Evolutionary conservation across 2,113 vertebrate genomes (phyloP).

Genomic region (Motacilla tschutschensis): DNA sequence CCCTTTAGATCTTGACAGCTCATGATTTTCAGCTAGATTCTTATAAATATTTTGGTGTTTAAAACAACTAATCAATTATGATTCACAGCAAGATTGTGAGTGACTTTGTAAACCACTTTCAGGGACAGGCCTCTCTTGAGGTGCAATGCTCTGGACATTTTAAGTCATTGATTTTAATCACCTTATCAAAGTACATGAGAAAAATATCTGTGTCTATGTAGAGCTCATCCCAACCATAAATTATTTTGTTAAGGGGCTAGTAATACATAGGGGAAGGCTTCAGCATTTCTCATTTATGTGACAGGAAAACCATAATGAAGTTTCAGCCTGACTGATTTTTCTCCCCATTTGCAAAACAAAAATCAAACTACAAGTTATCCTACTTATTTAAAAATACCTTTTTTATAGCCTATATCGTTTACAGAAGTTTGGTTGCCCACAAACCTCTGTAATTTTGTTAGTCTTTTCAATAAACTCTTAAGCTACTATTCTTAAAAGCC

Average conservation of each 20-base stretch:
- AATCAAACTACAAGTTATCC: not conserved
- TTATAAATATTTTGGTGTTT: not conserved
- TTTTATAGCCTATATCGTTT: not conserved
- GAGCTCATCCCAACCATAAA: not conserved
- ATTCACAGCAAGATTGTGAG: not conserved
- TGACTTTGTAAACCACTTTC: not conserved
- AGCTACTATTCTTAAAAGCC: not conserved
- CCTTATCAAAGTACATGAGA: not conserved
- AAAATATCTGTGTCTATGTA: not conserved
- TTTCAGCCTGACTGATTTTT: not conserved
- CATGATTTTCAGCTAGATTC: not conserved
- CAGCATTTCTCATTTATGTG: not conserved
- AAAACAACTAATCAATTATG: not conserved
- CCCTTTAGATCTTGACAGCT: not conserved
- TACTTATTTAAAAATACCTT: accelerated
- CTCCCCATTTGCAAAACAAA: not conserved
- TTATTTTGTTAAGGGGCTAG: not conserved
- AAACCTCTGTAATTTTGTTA: not conserved
- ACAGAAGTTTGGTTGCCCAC: not conserved
- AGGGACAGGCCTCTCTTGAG: not conserved
- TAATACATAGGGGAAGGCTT: not conserved
- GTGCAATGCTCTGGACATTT: not conserved
- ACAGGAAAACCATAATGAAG: not conserved
- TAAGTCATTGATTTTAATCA: not conserved
- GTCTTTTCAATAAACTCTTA: not conserved